phyloP scores from a whole-genome alignment of 2,888 invertebrate species.

The Lepetodrilus schrolli region DNA sequence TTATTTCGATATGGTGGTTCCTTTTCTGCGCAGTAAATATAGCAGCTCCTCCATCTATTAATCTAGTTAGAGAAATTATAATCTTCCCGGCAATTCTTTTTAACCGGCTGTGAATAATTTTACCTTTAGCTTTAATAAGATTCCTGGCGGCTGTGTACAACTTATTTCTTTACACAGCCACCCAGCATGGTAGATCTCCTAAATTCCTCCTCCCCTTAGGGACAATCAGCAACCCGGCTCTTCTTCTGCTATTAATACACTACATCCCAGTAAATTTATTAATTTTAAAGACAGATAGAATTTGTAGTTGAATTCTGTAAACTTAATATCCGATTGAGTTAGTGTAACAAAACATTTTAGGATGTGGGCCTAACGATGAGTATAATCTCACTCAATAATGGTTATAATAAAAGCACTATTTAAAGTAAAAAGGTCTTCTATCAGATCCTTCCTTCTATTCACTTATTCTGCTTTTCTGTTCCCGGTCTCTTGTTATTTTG shows the following conservation, averaged over 20 bases:
- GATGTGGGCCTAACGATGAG: conserved; percentile 4
- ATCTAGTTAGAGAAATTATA: conserved; percentile 82
- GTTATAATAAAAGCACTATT: not conserved
- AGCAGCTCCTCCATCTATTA: conserved; percentile 81
- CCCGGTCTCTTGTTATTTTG: not conserved
- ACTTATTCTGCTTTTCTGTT: not conserved
- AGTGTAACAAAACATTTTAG: conserved; percentile 26
- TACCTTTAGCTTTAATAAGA: conserved; percentile 79
- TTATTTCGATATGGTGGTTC: conserved; percentile 81
- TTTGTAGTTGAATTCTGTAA: not conserved
- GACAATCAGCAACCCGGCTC: not conserved
- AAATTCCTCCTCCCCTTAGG: not conserved
- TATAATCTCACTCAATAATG: not conserved
- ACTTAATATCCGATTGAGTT: not conserved
- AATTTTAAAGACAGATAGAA: not conserved
- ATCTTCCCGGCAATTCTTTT: conserved; percentile 80
- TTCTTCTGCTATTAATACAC: conserved; percentile 12
- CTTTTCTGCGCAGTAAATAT: conserved; percentile 80
- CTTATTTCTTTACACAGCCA: conserved; percentile 80
- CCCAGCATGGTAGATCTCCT: conserved; percentile 78
- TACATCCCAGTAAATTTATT: conserved; percentile 15
- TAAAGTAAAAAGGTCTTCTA: not conserved
- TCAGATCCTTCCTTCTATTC: not conserved
- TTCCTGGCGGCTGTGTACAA: conserved; percentile 83
- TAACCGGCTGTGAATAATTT: conserved; percentile 78